Percentiles rank a stretch among this genome's conserved stretches.
phyloP scores from a whole-genome alignment of 2,888 invertebrate species.

The Drosophila infuscata region DNA sequence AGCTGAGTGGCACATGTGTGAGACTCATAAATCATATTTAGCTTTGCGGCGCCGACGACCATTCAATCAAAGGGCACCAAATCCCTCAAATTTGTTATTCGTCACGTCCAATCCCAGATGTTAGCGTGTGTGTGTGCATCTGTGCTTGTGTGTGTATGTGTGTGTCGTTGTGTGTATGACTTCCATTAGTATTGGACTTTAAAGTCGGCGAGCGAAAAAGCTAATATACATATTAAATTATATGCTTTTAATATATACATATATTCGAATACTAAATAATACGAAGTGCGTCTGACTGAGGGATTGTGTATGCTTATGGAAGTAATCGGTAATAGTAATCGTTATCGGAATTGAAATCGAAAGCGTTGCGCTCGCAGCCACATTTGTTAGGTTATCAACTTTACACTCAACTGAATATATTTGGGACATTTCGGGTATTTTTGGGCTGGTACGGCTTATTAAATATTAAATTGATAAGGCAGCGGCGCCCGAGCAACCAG shows the following conservation, averaged over 20 bases:
- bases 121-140: slow-evolving; percentile 3
- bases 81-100: slow-evolving; percentile 76
- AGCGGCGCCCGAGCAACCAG: not conserved
- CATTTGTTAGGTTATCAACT: slow-evolving; percentile 67
- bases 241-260: not conserved
- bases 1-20: slow-evolving; percentile 25
- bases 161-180: not conserved
- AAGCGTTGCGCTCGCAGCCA: not conserved
- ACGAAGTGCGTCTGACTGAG: slow-evolving; percentile 7
- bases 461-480: slow-evolving; percentile 78
- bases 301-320: slow-evolving; percentile 36
- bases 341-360: slow-evolving; percentile 41
- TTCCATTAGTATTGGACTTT: slow-evolving; percentile 37
- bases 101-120: slow-evolving; percentile 64
- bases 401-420: slow-evolving; percentile 79
- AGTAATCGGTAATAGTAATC: slow-evolving; percentile 43
- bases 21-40: slow-evolving; percentile 74
- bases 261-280: slow-evolving; percentile 17
- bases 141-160: not conserved
- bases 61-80: slow-evolving; percentile 76
- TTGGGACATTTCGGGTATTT: slow-evolving; percentile 22
- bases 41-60: slow-evolving; percentile 53
- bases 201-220: slow-evolving; percentile 40
- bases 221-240: slow-evolving; percentile 14
- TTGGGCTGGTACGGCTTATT: slow-evolving; percentile 65